Evolutionary conservation across 1,140 invertebrate species (phyloP).

Genomic region (Lutraria rhynchaena): DNA sequence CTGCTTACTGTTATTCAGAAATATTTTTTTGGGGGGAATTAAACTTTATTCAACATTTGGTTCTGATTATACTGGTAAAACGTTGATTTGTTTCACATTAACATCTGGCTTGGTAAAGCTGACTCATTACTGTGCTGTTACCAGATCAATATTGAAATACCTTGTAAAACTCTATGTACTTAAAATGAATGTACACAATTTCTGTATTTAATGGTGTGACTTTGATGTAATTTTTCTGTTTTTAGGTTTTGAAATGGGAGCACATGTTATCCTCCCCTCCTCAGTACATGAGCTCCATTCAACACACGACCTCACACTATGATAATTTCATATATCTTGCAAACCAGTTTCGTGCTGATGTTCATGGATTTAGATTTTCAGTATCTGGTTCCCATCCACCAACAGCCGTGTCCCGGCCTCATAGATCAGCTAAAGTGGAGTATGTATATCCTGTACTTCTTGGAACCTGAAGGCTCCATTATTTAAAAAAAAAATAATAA

Average conservation of each 20-base stretch:
- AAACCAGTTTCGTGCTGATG: constrained; percentile 63
- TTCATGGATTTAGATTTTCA: constrained; percentile 37
- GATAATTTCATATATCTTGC: constrained; percentile 59
- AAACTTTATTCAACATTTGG: too few species aligned
- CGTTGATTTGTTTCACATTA: background rate
- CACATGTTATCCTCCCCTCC: constrained; percentile 61
- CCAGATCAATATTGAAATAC: background rate
- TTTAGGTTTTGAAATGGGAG: constrained; percentile 67
- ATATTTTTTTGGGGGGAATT: too few species aligned
- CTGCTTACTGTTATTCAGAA: too few species aligned
- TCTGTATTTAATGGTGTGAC: too few species aligned
- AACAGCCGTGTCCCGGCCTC: constrained; percentile 48
- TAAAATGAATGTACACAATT: too few species aligned
- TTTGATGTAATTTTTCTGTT: background rate
- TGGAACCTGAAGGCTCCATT: too few species aligned
- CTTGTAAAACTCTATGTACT: background rate
- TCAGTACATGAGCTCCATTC: constrained; percentile 49
- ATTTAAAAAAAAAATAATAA: too few species aligned
- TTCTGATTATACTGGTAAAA: too few species aligned
- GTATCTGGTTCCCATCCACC: constrained; percentile 5
- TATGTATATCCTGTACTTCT: constrained; percentile 25
- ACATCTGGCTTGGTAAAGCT: background rate
- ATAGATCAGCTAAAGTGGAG: constrained; percentile 58
- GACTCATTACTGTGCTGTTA: background rate
- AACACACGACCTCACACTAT: constrained; percentile 10